Evolutionary conservation across 1,140 invertebrate species (phyloP).

Genomic region (Drosophila quadrilineata): DNA sequence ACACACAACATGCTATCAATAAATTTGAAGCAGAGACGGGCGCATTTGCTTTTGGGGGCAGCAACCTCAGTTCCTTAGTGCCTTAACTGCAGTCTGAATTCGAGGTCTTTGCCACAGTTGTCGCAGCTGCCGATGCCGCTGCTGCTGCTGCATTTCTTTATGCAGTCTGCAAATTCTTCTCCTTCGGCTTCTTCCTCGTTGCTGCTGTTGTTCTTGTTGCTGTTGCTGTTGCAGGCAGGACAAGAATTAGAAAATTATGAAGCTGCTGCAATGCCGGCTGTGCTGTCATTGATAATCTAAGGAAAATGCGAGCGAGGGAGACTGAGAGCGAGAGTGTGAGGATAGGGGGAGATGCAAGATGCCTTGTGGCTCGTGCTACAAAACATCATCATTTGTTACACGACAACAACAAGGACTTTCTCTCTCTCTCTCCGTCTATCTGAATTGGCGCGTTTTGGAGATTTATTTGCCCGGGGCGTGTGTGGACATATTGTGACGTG

Average conservation of each 20-base stretch:
- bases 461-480: constrained; percentile 69
- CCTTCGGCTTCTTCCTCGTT: too few relatives aligned
- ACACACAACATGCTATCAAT: constrained; percentile 22
- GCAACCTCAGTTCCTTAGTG: constrained; percentile 31
- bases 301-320: not conserved
- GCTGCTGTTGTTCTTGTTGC: too few relatives aligned
- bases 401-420: too few relatives aligned
- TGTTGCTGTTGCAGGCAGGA: constrained; percentile 12
- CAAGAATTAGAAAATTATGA: constrained; percentile 66
- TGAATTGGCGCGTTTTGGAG: constrained; percentile 22
- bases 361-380: constrained; percentile 55
- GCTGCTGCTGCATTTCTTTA: constrained; percentile 39
- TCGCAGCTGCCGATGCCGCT: constrained; percentile 22
- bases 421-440: constrained; percentile 22
- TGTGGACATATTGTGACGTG: constrained; percentile 72
- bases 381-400: constrained; percentile 41
- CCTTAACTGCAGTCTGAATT: not conserved
- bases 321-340: too few relatives aligned
- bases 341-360: constrained; percentile 5
- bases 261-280: constrained; percentile 65
- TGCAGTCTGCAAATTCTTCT: constrained; percentile 48
- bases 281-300: constrained; percentile 73
- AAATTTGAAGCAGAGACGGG: constrained; percentile 36
- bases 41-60: constrained; percentile 47
- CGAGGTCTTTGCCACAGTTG: constrained; percentile 12